Conservation (phyloP, 2,113 vertebrate species). For the Struthidea cinerea region DNA sequence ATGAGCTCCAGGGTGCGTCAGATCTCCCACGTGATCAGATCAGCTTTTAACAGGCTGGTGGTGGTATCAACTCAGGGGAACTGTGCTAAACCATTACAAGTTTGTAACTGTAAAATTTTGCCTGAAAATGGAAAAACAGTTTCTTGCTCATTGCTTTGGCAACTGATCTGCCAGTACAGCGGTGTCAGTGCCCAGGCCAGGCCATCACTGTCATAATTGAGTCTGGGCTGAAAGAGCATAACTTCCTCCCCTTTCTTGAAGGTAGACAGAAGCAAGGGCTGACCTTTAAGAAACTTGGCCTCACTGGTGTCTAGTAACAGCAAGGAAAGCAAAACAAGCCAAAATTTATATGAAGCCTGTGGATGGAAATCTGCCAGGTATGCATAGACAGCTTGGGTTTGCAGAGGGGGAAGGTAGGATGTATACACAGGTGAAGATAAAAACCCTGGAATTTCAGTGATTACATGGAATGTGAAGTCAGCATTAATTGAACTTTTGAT, state of each 20-base stretch:
- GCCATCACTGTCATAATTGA: background rate
- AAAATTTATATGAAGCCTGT: background rate
- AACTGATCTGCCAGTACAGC: background rate
- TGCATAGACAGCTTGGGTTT: background rate
- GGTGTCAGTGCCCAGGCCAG: background rate
- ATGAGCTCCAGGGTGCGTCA: background rate
- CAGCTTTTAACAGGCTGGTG: background rate
- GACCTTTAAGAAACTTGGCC: background rate
- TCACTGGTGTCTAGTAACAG: background rate
- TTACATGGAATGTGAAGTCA: constrained; percentile 19
- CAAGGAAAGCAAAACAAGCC: background rate
- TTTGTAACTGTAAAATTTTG: background rate
- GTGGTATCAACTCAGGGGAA: background rate
- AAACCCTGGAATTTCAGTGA: constrained; percentile 16
- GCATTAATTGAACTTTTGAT: constrained; percentile 40
- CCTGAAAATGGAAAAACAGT: background rate
- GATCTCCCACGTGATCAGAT: background rate
- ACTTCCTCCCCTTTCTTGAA: background rate
- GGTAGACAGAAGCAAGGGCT: background rate
- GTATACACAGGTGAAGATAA: constrained; percentile 9
- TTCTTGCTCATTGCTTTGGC: background rate
- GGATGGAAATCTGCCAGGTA: background rate
- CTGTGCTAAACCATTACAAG: background rate
- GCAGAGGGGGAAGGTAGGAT: background rate
- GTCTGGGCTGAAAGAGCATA: background rate